These are phyloP conservation scores for Scaptomyza montana DNA, from an alignment of 1,140 invertebrate species.

Conservation along the genomic window DNA sequence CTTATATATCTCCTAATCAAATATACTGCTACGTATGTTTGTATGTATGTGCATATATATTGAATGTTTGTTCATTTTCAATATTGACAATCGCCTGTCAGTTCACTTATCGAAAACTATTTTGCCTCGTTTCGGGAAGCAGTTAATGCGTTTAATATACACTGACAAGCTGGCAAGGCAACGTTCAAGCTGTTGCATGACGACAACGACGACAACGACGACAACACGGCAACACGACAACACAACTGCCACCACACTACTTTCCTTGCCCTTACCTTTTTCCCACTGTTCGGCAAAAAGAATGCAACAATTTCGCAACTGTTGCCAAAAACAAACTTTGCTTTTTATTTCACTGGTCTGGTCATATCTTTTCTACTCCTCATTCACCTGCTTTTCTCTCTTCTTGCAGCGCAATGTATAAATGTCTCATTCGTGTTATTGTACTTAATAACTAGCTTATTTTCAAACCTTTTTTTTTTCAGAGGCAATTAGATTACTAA, in stretches of 20 bases:
- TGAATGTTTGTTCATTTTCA: too few relatives aligned
- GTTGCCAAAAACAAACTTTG: slow-evolving; percentile 47
- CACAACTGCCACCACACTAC: neutral
- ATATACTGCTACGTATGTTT: neutral
- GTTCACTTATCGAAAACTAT: slow-evolving; percentile 6
- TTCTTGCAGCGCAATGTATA: too few relatives aligned
- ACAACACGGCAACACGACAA: neutral
- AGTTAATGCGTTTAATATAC: slow-evolving; percentile 16
- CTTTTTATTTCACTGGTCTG: slow-evolving; percentile 41
- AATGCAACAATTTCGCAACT: slow-evolving; percentile 49
- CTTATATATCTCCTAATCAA: neutral
- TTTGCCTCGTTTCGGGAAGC: slow-evolving; percentile 4
- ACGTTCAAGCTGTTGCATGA: slow-evolving; percentile 38
- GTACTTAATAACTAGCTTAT: too few relatives aligned
- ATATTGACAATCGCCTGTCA: neutral
- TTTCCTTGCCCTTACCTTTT: too few relatives aligned
- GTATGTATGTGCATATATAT: neutral
- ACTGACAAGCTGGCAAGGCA: neutral
- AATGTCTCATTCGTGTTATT: too few relatives aligned
- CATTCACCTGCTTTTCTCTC: too few relatives aligned
- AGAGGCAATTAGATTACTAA: too few relatives aligned
- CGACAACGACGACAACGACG: neutral
- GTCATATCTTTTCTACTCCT: slow-evolving; percentile 17
- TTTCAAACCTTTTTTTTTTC: too few relatives aligned
- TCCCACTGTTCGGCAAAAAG: neutral